These are phyloP conservation scores for Melipona beecheii DNA, from an alignment of 2,888 invertebrate species.

Conservation along the genomic window DNA sequence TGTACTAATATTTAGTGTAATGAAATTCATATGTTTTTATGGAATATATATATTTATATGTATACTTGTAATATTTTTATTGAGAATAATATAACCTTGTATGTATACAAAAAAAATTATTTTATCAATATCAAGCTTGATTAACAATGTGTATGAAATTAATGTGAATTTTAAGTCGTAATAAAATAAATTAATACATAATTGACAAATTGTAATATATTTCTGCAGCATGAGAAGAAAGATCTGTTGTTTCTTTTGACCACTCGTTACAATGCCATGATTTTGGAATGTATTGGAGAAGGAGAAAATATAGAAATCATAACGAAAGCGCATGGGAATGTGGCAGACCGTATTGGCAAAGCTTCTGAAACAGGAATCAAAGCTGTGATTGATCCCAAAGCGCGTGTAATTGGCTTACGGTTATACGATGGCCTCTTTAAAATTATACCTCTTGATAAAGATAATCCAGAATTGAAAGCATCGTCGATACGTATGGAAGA, in stretches of 20 bases:
- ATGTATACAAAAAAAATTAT: not conserved
- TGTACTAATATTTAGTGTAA: not conserved
- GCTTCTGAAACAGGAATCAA: constrained; percentile 98
- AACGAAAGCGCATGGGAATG: constrained; percentile 98
- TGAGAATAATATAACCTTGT: not conserved
- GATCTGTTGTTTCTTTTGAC: constrained; percentile 97
- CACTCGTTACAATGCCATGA: constrained; percentile 97
- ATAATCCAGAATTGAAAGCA: constrained; percentile 96
- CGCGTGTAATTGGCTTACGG: constrained; percentile 96
- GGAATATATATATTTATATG: not conserved
- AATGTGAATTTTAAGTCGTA: not conserved
- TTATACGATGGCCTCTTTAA: constrained; percentile 98
- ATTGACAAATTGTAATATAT: constrained; percentile 28
- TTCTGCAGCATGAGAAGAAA: constrained; percentile 92
- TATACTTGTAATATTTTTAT: not conserved
- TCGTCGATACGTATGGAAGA: constrained; percentile 95
- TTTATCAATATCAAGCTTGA: not conserved
- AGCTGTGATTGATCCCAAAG: constrained; percentile 97
- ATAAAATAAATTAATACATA: not conserved
- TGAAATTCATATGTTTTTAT: not conserved
- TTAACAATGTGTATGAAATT: not conserved
- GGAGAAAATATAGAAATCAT: constrained; percentile 95
- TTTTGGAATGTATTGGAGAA: constrained; percentile 94
- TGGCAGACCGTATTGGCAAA: constrained; percentile 96
- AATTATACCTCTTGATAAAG: constrained; percentile 97